phyloP scores from a whole-genome alignment of 2,888 invertebrate species.

The Caenorhabditis becei region DNA sequence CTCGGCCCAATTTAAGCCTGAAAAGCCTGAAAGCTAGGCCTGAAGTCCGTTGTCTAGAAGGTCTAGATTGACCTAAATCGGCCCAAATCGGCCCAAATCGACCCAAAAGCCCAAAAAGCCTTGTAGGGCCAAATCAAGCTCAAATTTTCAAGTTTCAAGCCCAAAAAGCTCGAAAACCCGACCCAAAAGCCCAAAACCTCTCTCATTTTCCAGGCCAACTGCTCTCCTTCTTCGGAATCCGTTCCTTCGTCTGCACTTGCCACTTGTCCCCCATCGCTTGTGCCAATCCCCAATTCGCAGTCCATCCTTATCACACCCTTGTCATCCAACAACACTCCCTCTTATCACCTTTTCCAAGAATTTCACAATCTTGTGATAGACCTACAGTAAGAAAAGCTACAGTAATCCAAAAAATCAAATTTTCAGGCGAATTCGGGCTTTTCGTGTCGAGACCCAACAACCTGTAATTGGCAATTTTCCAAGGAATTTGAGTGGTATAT shows the following conservation, averaged over 20 bases:
- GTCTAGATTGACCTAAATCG: too few relatives aligned
- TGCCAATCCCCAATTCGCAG: conserved; percentile 55
- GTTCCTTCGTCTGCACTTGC: conserved; percentile 69
- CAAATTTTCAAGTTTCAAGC: background rate
- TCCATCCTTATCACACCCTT: conserved; percentile 49
- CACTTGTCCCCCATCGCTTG: conserved; percentile 65
- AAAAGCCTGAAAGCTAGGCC: too few relatives aligned
- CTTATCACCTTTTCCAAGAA: conserved; percentile 42
- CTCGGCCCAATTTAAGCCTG: too few relatives aligned
- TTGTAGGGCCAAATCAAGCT: background rate
- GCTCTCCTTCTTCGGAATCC: conserved; percentile 72
- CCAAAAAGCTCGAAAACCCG: background rate
- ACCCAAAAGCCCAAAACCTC: background rate
- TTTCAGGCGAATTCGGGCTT: too few relatives aligned
- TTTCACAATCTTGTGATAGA: conserved; percentile 11
- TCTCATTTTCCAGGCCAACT: conserved; percentile 62
- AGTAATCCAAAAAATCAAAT: too few relatives aligned
- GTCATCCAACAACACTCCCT: conserved; percentile 54
- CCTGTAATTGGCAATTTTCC: conserved; percentile 66
- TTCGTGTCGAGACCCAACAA: conserved; percentile 42
- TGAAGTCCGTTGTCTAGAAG: too few relatives aligned
- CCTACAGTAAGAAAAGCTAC: conserved; percentile 16
- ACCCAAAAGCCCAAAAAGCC: too few relatives aligned
- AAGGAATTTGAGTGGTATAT: conserved; percentile 64
- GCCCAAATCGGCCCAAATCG: too few relatives aligned